Evolutionary conservation across 2,113 vertebrate species (phyloP).

Genomic region (Erpornis zantholeuca): DNA sequence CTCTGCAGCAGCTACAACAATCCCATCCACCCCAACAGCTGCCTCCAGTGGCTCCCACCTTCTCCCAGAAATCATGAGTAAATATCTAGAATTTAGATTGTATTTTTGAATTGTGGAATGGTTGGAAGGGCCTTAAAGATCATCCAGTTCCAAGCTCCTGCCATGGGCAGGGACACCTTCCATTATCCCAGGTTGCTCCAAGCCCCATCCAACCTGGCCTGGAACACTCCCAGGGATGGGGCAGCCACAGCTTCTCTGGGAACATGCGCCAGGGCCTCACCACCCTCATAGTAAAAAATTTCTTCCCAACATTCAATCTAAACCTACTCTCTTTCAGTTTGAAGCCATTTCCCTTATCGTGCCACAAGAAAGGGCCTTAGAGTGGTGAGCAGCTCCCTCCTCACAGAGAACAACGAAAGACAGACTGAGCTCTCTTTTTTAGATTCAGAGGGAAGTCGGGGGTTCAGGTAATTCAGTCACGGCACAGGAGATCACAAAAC

Average conservation of each 20-base stretch:
- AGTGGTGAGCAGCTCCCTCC: accelerated
- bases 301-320: neutral
- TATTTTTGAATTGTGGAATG: neutral
- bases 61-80: neutral
- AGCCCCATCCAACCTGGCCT: accelerated
- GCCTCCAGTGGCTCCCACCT: neutral
- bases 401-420: accelerated
- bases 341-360: neutral
- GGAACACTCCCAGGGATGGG: neutral
- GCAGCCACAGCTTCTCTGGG: neutral
- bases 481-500: neutral
- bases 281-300: neutral
- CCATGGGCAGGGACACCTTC: neutral
- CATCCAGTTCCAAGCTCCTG: neutral
- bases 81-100: neutral
- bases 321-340: neutral
- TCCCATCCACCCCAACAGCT: neutral
- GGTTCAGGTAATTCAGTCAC: neutral
- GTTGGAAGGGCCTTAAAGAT: neutral
- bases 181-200: accelerated
- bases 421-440: neutral
- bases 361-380: neutral
- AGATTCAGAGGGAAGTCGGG: neutral
- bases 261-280: accelerated
- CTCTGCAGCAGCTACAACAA: neutral